These are phyloP conservation scores for Furcula furcula DNA, from an alignment of 2,888 invertebrate species.

Conservation along the genomic window DNA sequence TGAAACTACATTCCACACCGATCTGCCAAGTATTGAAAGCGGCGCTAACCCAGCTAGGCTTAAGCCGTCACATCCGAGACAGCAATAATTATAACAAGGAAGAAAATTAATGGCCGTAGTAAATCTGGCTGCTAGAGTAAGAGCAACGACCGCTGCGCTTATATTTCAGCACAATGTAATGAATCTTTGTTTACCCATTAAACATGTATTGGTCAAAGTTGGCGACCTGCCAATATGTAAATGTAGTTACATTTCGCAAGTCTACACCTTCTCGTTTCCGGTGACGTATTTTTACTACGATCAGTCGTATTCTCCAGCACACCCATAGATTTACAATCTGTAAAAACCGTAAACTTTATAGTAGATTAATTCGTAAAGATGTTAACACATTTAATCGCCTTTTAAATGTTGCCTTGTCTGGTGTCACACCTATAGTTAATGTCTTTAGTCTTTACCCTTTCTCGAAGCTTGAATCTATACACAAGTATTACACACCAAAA, in stretches of 20 bases:
- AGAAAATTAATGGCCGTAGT: slow-evolving; percentile 18
- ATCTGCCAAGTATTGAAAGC: no score
- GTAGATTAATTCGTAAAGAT: not conserved
- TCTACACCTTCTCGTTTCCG: slow-evolving; percentile 24
- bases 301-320: not conserved
- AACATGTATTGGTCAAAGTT: slow-evolving; percentile 41
- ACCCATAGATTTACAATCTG: not conserved
- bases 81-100: no score
- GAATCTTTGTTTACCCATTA: slow-evolving; percentile 50
- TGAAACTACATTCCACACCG: no score
- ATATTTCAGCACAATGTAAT: slow-evolving; percentile 53
- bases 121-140: slow-evolving; percentile 26
- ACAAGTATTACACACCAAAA: no score
- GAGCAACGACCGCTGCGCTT: slow-evolving; percentile 51
- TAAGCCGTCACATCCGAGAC: no score
- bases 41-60: no score
- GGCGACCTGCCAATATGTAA: slow-evolving; percentile 41
- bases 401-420: not conserved
- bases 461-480: no score
- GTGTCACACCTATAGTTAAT: no score
- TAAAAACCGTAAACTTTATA: not conserved
- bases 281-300: slow-evolving; percentile 15
- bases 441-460: no score
- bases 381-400: not conserved
- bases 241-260: slow-evolving; percentile 31